Evolutionary conservation across 2,113 vertebrate species (phyloP).

Genomic region (Hemiscyllium ocellatum): DNA sequence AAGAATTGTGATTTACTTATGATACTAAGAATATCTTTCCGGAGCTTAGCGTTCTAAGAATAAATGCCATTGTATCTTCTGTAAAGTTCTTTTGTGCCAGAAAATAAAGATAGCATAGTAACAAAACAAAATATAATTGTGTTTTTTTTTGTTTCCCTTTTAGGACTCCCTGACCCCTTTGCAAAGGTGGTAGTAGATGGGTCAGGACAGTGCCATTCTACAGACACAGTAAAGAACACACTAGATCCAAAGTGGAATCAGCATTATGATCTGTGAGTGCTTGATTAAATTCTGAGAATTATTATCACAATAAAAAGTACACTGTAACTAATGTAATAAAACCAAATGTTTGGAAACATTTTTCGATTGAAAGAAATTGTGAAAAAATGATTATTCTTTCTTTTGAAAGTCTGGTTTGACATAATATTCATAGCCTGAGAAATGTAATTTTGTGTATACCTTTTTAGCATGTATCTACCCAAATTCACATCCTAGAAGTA

Average conservation of each 20-base stretch:
- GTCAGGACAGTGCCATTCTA: conserved; percentile 97
- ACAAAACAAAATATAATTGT: not conserved
- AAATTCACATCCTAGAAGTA: not conserved
- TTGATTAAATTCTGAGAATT: conserved; percentile 22
- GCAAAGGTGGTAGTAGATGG: conserved; percentile 98
- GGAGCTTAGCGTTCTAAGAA: not conserved
- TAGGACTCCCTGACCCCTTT: conserved; percentile 96
- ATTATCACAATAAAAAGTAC: not conserved
- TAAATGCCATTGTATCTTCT: not conserved
- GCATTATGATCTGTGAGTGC: conserved; percentile 95
- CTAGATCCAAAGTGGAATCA: conserved; percentile 99
- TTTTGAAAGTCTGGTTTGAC: not conserved
- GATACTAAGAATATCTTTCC: not conserved
- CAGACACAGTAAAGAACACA: conserved; percentile 98
- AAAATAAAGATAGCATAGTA: not conserved
- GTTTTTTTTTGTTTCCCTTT: conserved; percentile 40
- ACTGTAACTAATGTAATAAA: not conserved
- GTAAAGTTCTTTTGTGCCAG: not conserved
- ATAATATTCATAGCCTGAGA: not conserved
- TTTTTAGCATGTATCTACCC: not conserved
- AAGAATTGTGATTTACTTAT: not conserved
- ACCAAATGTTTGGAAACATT: not conserved
- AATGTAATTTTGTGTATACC: not conserved
- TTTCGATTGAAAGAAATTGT: not conserved
- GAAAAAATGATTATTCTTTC: not conserved